These are phyloP conservation scores for Eriosoma lanigerum DNA, from an alignment of 1,140 invertebrate genomes.

Conservation along the genomic window DNA sequence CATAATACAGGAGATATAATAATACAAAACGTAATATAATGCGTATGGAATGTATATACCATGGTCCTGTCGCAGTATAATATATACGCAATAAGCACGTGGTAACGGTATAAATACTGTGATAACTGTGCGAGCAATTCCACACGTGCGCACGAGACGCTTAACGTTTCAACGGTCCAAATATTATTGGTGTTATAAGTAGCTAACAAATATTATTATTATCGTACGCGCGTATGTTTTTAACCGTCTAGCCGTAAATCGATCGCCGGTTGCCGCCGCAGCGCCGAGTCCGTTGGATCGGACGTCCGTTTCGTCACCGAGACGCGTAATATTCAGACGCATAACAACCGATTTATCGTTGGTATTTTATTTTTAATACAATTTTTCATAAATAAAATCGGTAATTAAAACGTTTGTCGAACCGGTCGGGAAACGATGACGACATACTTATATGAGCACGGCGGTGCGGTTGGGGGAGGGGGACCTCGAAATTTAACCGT, in stretches of 20 bases:
- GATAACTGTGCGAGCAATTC: not conserved
- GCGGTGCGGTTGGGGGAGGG: no score
- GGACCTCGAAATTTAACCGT: not conserved
- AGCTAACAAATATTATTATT: no score
- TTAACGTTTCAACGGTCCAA: not conserved
- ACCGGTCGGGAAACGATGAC: slow-evolving; percentile 1
- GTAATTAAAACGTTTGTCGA: slow-evolving; percentile 37
- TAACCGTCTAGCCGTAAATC: not conserved
- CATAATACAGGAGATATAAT: no score
- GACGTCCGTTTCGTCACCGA: not conserved
- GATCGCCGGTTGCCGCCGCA: slow-evolving; percentile 22
- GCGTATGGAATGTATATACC: not conserved
- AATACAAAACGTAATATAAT: no score
- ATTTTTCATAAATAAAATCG: slow-evolving; percentile 9
- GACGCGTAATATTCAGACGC: no score
- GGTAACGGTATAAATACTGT: not conserved
- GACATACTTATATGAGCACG: not conserved
- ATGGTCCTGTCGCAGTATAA: not conserved
- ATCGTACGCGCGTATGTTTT: not conserved
- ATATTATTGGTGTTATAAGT: not conserved
- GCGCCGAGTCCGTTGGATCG: not conserved
- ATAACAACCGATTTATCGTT: no score
- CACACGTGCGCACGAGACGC: not conserved
- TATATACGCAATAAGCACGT: no score
- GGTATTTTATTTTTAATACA: not conserved